Evolutionary conservation across 2,113 vertebrate species (phyloP).

Genomic region (Crocuta crocuta): DNA sequence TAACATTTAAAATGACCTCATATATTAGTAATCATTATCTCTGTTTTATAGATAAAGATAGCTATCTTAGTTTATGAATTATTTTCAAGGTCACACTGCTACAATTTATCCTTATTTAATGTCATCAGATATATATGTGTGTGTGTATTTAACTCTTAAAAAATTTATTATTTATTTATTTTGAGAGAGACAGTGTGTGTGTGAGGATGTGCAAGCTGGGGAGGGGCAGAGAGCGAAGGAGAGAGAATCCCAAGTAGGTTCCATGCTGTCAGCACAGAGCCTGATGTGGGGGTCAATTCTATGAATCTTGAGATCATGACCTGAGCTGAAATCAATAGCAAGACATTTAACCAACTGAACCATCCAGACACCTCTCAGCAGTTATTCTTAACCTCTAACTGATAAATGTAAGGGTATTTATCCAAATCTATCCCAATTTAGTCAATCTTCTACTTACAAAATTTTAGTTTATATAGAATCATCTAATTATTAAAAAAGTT

Average conservation of each 20-base stretch:
- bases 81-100: not conserved
- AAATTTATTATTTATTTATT: too few species aligned
- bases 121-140: not conserved
- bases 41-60: not conserved
- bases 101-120: not conserved
- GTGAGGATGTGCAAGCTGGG: too few species aligned
- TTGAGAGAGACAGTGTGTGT: too few species aligned
- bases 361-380: too few species aligned
- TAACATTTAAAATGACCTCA: not conserved
- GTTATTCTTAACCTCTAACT: not conserved
- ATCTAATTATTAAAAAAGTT: not conserved
- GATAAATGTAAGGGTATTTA: not conserved
- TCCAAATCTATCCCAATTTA: not conserved
- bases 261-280: too few species aligned
- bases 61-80: not conserved
- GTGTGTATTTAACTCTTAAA: too few species aligned
- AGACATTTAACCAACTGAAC: too few species aligned
- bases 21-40: not conserved
- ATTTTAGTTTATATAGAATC: not conserved
- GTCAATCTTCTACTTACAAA: not conserved
- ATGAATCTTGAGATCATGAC: too few species aligned
- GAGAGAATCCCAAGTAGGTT: too few species aligned
- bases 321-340: too few species aligned
- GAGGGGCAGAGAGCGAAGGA: too few species aligned
- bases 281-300: too few species aligned